Evolutionary conservation across 2,888 invertebrate genomes (phyloP).

Genomic region (Drosophila paucipuncta): DNA sequence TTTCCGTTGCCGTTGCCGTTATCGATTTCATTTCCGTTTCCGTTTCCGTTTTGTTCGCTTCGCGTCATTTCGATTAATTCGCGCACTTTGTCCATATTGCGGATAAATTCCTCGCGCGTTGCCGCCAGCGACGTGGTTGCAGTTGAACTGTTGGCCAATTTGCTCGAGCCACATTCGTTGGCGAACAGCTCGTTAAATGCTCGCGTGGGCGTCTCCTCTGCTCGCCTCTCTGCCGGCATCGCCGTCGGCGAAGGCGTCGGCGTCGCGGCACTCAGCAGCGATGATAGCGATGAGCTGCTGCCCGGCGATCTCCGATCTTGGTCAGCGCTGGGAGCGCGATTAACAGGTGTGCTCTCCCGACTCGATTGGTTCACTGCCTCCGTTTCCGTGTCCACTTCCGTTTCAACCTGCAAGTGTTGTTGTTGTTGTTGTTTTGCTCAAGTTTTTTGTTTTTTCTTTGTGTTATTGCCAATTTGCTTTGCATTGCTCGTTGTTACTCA

Average conservation of each 20-base stretch:
- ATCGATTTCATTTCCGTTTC: constrained; percentile 11
- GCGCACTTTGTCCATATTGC: constrained; percentile 84
- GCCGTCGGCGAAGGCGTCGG: constrained; percentile 33
- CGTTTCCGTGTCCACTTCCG: constrained; percentile 63
- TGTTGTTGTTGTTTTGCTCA: constrained; percentile 10
- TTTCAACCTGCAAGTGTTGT: constrained; percentile 60
- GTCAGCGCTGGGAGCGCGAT: constrained; percentile 55
- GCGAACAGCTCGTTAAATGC: constrained; percentile 31
- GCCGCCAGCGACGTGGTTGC: constrained; percentile 72
- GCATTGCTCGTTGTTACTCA: constrained; percentile 23
- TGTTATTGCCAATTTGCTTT: neutral
- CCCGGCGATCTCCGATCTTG: constrained; percentile 30
- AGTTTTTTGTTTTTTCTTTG: constrained; percentile 9
- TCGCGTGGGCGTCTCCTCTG: constrained; percentile 45
- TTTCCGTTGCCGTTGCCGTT: neutral
- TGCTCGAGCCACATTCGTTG: constrained; percentile 39
- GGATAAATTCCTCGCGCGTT: constrained; percentile 73
- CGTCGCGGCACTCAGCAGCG: constrained; percentile 51
- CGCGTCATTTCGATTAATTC: constrained; percentile 81
- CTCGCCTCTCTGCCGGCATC: constrained; percentile 21
- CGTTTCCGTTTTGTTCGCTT: constrained; percentile 48
- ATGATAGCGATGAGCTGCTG: constrained; percentile 43
- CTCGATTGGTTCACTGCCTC: constrained; percentile 47
- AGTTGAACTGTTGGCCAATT: constrained; percentile 65
- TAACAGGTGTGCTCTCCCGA: constrained; percentile 83